Evolutionary conservation across 2,113 vertebrate species (phyloP).

Genomic region (human): GRCh38 chr11:56674501-56675000

Average conservation of each 20-base stretch:
- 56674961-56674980: background rate
- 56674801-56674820: background rate
- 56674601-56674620: background rate
- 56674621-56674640: background rate
- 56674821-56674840: background rate
- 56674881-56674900: conserved; percentile 50
- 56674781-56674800: background rate
- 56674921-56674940: background rate
- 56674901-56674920: background rate
- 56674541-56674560: background rate
- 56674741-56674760: background rate
- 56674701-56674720: background rate
- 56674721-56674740: background rate
- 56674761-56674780: background rate
- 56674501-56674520: background rate
- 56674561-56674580: background rate
- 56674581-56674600: background rate
- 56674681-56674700: background rate
- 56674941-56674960: background rate
- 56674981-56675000: background rate
- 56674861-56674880: conserved; percentile 62
- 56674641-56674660: background rate
- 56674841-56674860: conserved; percentile 58
- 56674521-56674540: background rate
- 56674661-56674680: background rate